Percentiles rank a stretch among this genome's conserved stretches.
Evolutionary conservation across 2,113 vertebrate genomes (phyloP).

Genomic region (Silurus glanis): DNA sequence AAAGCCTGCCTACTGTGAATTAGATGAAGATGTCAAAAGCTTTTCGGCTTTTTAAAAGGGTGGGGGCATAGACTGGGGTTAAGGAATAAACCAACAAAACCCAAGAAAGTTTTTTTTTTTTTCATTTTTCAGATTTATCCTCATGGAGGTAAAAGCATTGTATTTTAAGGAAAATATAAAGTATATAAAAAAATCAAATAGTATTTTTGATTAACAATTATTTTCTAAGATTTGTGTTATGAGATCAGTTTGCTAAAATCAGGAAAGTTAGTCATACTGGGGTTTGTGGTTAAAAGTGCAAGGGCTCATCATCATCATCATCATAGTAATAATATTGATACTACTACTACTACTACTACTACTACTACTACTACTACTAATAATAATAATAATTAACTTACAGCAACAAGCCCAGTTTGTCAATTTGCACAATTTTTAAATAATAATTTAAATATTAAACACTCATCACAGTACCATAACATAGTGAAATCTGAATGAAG

Average conservation of each 20-base stretch:
- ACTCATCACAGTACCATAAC: background rate
- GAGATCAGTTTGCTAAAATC: background rate
- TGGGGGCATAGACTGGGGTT: conserved; percentile 65
- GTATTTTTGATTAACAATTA: too few species aligned
- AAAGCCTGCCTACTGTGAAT: conserved; percentile 87
- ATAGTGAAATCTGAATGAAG: background rate
- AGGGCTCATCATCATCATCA: background rate
- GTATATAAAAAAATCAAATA: too few species aligned
- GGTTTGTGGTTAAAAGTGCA: background rate
- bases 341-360: background rate
- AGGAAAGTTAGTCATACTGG: background rate
- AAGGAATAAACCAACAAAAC: conserved; percentile 82
- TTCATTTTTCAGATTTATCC: background rate
- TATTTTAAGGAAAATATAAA: too few species aligned
- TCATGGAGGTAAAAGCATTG: conserved; percentile 61
- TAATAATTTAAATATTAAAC: background rate
- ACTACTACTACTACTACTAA: background rate
- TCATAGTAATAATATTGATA: background rate
- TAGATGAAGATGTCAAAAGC: conserved; percentile 85
- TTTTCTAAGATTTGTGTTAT: too few species aligned
- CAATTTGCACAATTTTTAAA: background rate
- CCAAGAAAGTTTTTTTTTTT: conserved; percentile 75
- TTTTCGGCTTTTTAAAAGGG: conserved; percentile 66
- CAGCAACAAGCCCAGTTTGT: background rate
- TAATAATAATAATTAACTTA: background rate